Evolutionary conservation across 1,140 invertebrate genomes (phyloP).

Genomic region (Zaprionus camerounensis): DNA sequence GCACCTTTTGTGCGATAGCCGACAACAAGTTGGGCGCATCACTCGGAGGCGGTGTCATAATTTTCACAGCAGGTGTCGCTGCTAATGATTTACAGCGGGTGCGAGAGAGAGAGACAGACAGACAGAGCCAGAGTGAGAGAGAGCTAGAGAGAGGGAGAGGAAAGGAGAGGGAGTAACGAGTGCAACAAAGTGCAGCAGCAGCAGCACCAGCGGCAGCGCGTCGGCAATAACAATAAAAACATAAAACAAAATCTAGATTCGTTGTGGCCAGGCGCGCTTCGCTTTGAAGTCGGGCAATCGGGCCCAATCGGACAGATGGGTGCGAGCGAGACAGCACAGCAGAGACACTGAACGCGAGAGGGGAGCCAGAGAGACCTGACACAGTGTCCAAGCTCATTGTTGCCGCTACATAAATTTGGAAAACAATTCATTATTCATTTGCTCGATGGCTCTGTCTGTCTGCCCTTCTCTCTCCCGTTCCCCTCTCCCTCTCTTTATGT

Average conservation of each 20-base stretch:
- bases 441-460: conserved; percentile 20
- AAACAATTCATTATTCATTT: conserved; percentile 76
- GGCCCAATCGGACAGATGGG: not conserved
- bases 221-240: conserved; percentile 76
- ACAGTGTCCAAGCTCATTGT: conserved; percentile 36
- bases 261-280: conserved; percentile 52
- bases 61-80: conserved; percentile 83
- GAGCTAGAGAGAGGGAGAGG: conserved; percentile 15
- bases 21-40: conserved; percentile 70
- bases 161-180: not conserved
- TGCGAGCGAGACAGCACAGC: not conserved
- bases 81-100: conserved; percentile 75
- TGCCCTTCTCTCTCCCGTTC: not conserved
- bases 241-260: conserved; percentile 66
- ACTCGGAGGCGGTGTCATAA: conserved; percentile 83
- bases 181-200: conserved; percentile 34
- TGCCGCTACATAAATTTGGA: conserved; percentile 44
- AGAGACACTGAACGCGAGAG: not conserved
- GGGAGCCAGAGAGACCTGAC: conserved; percentile 3
- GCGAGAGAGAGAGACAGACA: not conserved
- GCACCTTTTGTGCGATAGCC: conserved; percentile 69
- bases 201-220: conserved; percentile 16
- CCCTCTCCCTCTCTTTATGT: not conserved
- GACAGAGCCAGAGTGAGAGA: too few species aligned
- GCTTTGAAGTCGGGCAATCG: conserved; percentile 42